Evolutionary conservation across 2,797 vertebrate species (phyloP).

Genomic region (Xiphorhynchus erythropygius): DNA sequence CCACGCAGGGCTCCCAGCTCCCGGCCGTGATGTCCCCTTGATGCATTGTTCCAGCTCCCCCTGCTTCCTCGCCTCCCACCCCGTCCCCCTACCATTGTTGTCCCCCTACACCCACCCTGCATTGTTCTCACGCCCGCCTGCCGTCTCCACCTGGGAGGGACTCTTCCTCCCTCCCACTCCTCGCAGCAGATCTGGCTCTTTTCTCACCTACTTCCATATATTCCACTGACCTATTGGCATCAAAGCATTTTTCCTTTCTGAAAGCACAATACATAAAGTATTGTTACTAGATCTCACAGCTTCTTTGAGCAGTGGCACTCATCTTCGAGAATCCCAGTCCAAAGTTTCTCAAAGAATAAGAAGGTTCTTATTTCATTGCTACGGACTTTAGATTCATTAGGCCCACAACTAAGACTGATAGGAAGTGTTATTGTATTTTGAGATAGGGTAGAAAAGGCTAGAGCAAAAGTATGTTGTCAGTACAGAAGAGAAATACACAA

Average conservation of each 20-base stretch:
- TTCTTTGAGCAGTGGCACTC: not conserved
- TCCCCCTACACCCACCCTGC: slow-evolving; percentile 53
- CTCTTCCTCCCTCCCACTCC: slow-evolving; percentile 27
- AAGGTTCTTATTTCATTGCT: not conserved
- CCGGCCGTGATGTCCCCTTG: slow-evolving; percentile 35
- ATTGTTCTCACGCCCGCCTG: slow-evolving; percentile 52
- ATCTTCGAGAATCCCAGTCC: not conserved
- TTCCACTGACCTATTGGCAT: not conserved
- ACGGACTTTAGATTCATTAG: not conserved
- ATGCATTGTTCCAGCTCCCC: slow-evolving; percentile 58
- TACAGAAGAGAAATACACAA: not conserved
- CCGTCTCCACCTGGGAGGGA: slow-evolving; percentile 31
- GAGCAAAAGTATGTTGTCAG: not conserved
- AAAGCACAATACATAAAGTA: not conserved
- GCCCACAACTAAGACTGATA: not conserved
- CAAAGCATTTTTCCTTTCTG: slow-evolving; percentile 3
- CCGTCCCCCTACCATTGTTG: slow-evolving; percentile 24
- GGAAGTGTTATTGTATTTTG: not conserved
- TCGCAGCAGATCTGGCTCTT: not conserved
- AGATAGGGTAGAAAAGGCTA: not conserved
- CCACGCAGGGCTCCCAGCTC: slow-evolving; percentile 64
- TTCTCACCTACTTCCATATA: not conserved
- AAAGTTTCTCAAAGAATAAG: not conserved
- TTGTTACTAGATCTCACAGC: not conserved
- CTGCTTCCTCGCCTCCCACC: not conserved